Base-by-base conservation (phyloP, 2,113 vertebrate genomes). In the Aptenodytes forsteri region DNA sequence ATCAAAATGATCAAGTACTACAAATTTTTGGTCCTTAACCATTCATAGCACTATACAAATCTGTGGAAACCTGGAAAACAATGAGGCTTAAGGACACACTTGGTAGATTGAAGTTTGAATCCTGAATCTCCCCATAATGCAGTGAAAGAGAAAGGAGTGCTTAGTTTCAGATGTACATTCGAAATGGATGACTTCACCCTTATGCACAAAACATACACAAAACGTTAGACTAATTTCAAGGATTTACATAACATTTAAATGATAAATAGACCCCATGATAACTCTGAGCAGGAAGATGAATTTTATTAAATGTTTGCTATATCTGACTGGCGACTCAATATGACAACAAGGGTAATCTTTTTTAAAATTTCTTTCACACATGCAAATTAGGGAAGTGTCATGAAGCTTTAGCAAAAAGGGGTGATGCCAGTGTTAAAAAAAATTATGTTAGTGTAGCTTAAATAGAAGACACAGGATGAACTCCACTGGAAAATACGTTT, bases 1-100 rank as follows among this genome's bases (percentile, higher is more conserved):
- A 93, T 79, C 81, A 91, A 96, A 97, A 96, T 77, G 7, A 93
- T 49, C 25, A 93, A 77, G 9, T 67, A 17, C 70, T 23, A 84
- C 40, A 86, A 42, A 56, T 85, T 85, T 92, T 90, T 93, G 19
- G 12, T 81, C 52, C 12, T 93, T 72, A 94, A 42, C 47, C 11
- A 50, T 67, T 86, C 27, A 64, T 25, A 92, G 21, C 65, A 30
- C 16, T 65, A 49, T 16, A 52, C 22, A 83, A 69, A 73, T 58
- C 67, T 77, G 13, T 26, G 23, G 26, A 73, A 92, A 81, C 16
- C 23, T 87, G 80, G 25, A 36, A 76, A 83, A 87, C 46, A 77
- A 23, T 70, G 18, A 67, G 7, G 16, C 6, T 93, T 90, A 81
- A 32, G 61, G 26, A 59, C n/a, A 49, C 9, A 30, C 16, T 34